Evolutionary conservation across 2,113 vertebrate genomes (phyloP).

Genomic region (Erythrolamprus reginae): DNA sequence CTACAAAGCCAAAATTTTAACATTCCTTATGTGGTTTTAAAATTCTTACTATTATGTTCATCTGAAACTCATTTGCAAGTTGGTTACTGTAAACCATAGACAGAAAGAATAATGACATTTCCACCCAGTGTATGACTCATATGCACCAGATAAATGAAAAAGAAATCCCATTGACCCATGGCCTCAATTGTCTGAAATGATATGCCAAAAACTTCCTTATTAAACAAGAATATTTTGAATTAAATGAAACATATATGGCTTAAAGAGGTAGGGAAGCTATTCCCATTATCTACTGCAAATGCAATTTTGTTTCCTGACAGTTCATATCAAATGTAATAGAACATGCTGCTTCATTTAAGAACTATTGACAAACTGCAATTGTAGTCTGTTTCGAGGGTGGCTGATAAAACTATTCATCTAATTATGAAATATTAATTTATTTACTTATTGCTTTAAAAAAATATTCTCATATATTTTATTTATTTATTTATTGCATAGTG

Average conservation of each 20-base stretch:
- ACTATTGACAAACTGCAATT: not conserved
- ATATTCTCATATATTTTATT: not conserved
- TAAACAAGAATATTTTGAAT: conserved; percentile 17
- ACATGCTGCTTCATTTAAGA: not conserved
- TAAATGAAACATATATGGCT: not conserved
- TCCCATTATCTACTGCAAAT: not conserved
- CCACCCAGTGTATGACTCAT: not conserved
- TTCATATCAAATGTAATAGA: not conserved
- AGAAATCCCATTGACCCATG: not conserved
- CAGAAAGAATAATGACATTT: not conserved
- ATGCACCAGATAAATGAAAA: not conserved
- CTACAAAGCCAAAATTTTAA: not conserved
- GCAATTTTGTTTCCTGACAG: not conserved
- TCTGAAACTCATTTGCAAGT: not conserved
- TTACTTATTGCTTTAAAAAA: not conserved
- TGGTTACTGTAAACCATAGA: not conserved
- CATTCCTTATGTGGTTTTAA: not conserved
- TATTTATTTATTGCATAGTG: not conserved
- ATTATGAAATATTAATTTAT: not conserved
- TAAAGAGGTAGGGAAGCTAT: not conserved
- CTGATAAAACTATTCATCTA: not conserved
- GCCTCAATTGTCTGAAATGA: not conserved
- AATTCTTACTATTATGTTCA: not conserved
- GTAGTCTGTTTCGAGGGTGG: not conserved
- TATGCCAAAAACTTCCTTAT: conserved; percentile 2